Conservation (phyloP, 2,888 invertebrate genomes). For the Caenorhabditis parvicauda region DNA sequence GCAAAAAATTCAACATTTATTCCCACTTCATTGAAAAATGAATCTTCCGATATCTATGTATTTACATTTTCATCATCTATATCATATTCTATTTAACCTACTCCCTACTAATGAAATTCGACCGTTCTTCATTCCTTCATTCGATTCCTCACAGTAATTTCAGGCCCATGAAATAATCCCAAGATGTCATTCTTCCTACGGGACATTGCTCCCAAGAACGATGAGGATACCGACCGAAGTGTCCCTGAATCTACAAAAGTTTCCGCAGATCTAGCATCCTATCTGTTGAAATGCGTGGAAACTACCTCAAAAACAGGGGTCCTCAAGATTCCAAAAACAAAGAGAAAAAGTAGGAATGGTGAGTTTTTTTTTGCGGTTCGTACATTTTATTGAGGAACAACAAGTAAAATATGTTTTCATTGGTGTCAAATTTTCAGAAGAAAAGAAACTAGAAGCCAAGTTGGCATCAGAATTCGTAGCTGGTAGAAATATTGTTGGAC, state of each 20-base stretch:
- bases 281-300: conserved; percentile 25
- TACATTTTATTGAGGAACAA: neutral
- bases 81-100: too few relatives aligned
- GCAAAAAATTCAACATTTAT: too few relatives aligned
- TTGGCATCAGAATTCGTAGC: conserved; percentile 30
- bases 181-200: conserved; percentile 27
- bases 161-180: neutral
- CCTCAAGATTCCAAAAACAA: conserved; percentile 10
- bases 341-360: conserved; percentile 8
- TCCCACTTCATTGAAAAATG: too few relatives aligned
- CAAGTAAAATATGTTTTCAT: neutral
- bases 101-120: too few relatives aligned
- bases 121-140: too few relatives aligned
- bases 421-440: neutral
- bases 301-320: conserved; percentile 19
- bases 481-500: too few relatives aligned
- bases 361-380: neutral
- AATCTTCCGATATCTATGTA: too few relatives aligned
- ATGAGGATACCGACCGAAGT: too few relatives aligned
- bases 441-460: conserved; percentile 10
- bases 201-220: conserved; percentile 15
- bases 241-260: neutral
- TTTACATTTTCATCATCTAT: too few relatives aligned
- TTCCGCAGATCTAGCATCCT: conserved; percentile 2
- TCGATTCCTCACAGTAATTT: neutral